Evolutionary conservation across 2,888 invertebrate genomes (phyloP).

Genomic region (Steromphala cineraria): DNA sequence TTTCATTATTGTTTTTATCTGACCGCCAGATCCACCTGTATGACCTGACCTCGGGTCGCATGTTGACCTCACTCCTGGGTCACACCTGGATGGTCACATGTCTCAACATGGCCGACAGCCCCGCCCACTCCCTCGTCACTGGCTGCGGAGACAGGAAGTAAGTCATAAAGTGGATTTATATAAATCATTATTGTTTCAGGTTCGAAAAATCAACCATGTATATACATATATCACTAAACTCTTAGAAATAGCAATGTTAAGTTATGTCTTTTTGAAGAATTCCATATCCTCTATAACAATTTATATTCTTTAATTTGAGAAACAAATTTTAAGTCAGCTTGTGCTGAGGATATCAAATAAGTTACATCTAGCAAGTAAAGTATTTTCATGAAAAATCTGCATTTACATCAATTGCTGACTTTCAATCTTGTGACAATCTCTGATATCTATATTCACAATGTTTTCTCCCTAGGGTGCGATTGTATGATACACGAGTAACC

Average conservation of each 20-base stretch:
- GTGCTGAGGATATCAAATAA: too few relatives aligned
- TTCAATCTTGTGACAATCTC: too few relatives aligned
- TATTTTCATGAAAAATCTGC: too few relatives aligned
- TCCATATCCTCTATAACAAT: too few relatives aligned
- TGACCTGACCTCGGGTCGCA: slow-evolving; percentile 48
- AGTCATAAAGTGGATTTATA: neutral
- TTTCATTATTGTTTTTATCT: neutral
- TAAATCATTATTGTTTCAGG: neutral
- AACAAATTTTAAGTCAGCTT: too few relatives aligned
- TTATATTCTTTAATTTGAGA: too few relatives aligned
- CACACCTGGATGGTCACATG: slow-evolving; percentile 61
- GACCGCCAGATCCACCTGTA: slow-evolving; percentile 62
- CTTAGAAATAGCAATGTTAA: too few relatives aligned
- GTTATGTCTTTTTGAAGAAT: too few relatives aligned
- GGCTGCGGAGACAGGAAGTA: slow-evolving; percentile 69
- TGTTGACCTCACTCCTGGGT: slow-evolving; percentile 52
- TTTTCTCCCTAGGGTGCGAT: slow-evolving; percentile 57
- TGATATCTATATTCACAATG: neutral
- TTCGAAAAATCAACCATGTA: neutral
- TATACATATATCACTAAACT: too few relatives aligned
- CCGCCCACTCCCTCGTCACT: slow-evolving; percentile 54
- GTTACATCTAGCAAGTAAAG: too few relatives aligned
- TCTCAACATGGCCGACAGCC: slow-evolving; percentile 57
- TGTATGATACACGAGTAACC: slow-evolving; percentile 57
- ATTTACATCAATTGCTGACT: too few relatives aligned